Conservation (phyloP, 2,113 vertebrate species). For the Coptodon rendalli region DNA sequence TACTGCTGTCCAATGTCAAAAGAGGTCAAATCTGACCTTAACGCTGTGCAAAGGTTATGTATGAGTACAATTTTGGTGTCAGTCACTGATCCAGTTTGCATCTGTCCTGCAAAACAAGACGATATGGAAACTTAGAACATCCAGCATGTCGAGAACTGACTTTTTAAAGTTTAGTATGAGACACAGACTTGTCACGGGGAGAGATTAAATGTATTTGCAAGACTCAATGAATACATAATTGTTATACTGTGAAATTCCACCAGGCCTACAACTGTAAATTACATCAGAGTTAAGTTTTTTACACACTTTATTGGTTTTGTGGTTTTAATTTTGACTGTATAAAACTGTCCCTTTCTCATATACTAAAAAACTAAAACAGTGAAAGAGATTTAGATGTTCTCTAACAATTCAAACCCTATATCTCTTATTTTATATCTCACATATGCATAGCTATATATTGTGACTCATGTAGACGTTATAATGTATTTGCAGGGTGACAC, state of each 20-base stretch:
- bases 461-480: neutral
- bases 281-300: neutral
- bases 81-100: neutral
- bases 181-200: neutral
- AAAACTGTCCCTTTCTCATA: neutral
- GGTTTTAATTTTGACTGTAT: neutral
- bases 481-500: neutral
- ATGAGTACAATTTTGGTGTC: neutral
- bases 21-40: fast-evolving
- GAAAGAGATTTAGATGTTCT: neutral
- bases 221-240: neutral
- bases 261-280: neutral
- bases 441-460: neutral
- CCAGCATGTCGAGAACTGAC: neutral
- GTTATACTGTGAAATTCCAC: neutral
- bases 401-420: neutral
- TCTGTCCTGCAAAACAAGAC: neutral
- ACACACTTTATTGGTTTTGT: neutral
- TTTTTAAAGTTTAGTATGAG: fast-evolving
- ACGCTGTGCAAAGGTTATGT: neutral
- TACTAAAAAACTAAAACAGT: neutral
- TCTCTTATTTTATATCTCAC: neutral
- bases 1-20: neutral
- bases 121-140: neutral
- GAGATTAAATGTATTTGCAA: neutral